Evolutionary conservation across 2,113 vertebrate genomes (phyloP), one percentile per base, ranked within the genome.

Genomic region (Reinhardtius hippoglossoides): DNA sequence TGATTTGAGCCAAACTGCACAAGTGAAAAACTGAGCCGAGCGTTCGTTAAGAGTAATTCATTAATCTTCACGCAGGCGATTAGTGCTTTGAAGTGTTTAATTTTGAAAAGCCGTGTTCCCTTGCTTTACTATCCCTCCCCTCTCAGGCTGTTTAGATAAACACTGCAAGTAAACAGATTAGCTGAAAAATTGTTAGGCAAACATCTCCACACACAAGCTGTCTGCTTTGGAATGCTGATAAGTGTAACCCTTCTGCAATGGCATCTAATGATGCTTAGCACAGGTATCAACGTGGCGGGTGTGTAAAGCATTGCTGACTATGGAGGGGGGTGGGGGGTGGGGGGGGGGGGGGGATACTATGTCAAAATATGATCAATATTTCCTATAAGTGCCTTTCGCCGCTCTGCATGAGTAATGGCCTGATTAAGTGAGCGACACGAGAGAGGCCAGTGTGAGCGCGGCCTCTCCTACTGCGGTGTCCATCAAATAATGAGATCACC

Each of bases 401-500:
- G 82, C 89, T 77, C 66, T 80, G 81, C 83, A 85, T 93, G 90
- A 94, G 79, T 89, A 87, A 93, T 87, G 89, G 80, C 44, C 72
- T 78, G 92, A 92, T 87, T 87, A 88, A 78, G 82, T 21, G 20
- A 48, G 82, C 77, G 55, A 65, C 87, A 68, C 16, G 76, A 69
- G 78, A 81, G 84, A 71, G 78, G 78, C 63, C 18, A 64, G 80
- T 44, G 8, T 86, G 85, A 91, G 83, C 62, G 79, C 58, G 54
- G 56, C 71, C 77, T 71, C 82, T 82, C 78, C 74, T 23, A 67
- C 78, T 62, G 84, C 89, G 76, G 83, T 89, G 91, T 92, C 89
- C 87, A 87, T 94, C 91, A 94, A 92, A 92, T 89, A 86, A 92
- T 91, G 84, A 92, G 90, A 92, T 92, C 86, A 92, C 82, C 88